Conservation (phyloP, 2,888 invertebrate species). For the Hipparchia semele region DNA sequence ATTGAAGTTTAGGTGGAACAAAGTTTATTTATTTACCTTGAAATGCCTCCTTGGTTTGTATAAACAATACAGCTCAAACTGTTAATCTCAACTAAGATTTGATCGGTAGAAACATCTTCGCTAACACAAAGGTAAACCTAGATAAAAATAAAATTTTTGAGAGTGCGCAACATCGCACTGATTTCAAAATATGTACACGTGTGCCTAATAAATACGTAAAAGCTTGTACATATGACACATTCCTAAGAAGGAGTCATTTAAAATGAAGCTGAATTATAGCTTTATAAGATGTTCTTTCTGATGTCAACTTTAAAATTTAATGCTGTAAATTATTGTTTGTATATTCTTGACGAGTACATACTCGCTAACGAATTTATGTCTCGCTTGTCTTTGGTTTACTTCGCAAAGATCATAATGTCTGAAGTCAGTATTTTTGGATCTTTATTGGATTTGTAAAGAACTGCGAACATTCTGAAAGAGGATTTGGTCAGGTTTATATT, state of each 20-base stretch:
- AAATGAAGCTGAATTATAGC: constrained; percentile 69
- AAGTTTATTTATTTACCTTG: constrained; percentile 8
- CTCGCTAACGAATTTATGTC: constrained; percentile 79
- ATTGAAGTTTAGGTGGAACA: neutral
- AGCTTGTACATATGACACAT: constrained; percentile 42
- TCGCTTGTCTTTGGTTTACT: constrained; percentile 68
- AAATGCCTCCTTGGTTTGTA: constrained; percentile 8
- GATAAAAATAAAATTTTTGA: constrained; percentile 21
- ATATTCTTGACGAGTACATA: constrained; percentile 76
- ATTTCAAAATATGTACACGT: constrained; percentile 25
- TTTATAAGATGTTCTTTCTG: constrained; percentile 79
- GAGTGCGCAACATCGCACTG: constrained; percentile 3
- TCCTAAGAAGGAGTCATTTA: constrained; percentile 58
- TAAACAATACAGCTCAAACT: constrained; percentile 3
- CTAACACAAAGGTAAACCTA: neutral
- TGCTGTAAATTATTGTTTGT: constrained; percentile 73
- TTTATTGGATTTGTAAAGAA: constrained; percentile 71
- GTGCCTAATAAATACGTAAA: constrained; percentile 33
- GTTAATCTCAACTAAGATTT: constrained; percentile 8
- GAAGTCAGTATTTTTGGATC: constrained; percentile 70
- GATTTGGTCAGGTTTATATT: constrained; percentile 65
- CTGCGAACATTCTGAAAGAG: constrained; percentile 66
- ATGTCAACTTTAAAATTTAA: constrained; percentile 82
- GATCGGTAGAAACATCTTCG: neutral
- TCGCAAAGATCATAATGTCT: constrained; percentile 68